Percentiles rank a stretch among this genome's conserved stretches.
These are phyloP conservation scores for Pteromalus puparum DNA, from an alignment of 1,140 invertebrate species.

Conservation along the genomic window DNA sequence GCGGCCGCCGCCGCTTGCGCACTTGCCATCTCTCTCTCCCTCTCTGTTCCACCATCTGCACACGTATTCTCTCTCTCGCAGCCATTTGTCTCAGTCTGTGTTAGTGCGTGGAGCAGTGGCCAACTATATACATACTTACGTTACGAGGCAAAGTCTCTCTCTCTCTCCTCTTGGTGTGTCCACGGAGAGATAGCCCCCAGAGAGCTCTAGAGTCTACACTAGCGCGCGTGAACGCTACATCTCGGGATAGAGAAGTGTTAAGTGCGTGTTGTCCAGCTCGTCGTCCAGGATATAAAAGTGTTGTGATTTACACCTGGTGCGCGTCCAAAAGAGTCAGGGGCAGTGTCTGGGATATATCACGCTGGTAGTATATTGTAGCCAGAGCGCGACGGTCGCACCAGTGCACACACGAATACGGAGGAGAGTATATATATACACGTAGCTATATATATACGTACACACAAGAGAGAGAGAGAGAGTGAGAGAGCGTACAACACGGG, in stretches of 20 bases:
- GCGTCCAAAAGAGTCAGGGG: neutral
- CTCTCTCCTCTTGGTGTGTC: neutral
- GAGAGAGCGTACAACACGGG: neutral
- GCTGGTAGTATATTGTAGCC: neutral
- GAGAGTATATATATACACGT: neutral
- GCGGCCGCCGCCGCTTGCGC: neutral
- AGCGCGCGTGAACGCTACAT: neutral
- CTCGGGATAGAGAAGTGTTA: neutral
- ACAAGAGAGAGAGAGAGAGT: constrained; percentile 3
- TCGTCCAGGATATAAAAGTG: neutral
- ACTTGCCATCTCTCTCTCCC: neutral
- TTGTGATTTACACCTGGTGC: neutral
- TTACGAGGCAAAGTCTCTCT: neutral
- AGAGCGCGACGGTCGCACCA: neutral
- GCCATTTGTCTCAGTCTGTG: neutral
- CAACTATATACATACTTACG: neutral
- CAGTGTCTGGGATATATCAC: neutral
- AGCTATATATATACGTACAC: neutral
- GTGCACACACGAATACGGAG: neutral
- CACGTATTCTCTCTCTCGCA: neutral
- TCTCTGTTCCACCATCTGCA: neutral
- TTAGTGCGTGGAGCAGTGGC: neutral
- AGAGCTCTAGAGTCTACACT: neutral
- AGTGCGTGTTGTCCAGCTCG: neutral
- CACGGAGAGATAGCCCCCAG: neutral